Conservation (phyloP, 2,113 vertebrate genomes). For the Mugil cephalus region DNA sequence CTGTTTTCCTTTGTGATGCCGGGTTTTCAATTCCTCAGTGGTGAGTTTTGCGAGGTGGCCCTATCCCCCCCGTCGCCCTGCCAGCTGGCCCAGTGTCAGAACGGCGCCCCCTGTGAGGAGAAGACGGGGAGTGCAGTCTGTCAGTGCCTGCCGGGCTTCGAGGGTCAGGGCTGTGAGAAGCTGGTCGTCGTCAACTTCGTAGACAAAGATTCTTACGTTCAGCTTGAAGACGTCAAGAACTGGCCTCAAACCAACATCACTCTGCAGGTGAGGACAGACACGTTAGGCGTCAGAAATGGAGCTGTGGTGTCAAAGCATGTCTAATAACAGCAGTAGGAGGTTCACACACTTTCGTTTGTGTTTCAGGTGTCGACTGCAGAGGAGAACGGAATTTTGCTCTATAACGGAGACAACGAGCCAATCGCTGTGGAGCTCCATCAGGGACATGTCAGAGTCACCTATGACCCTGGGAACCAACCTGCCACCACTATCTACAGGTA, state of each 20-base stretch:
- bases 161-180: conserved; percentile 93
- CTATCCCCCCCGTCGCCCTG: conserved; percentile 81
- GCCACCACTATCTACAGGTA: conserved; percentile 96
- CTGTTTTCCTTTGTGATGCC: background rate
- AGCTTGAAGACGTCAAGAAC: conserved; percentile 94
- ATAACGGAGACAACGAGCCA: conserved; percentile 94
- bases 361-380: conserved; percentile 94
- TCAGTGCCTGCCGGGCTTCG: conserved; percentile 92
- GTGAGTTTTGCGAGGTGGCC: conserved; percentile 90
- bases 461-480: conserved; percentile 93
- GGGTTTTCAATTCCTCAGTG: conserved; percentile 76
- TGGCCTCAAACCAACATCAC: conserved; percentile 97
- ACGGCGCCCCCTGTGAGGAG: conserved; percentile 89
- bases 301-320: no score
- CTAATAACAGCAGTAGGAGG: background rate
- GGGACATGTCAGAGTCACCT: conserved; percentile 95
- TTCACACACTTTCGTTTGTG: conserved; percentile 9
- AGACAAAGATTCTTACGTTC: conserved; percentile 93
- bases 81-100: conserved; percentile 89
- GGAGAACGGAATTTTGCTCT: conserved; percentile 95
- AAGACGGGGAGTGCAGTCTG: conserved; percentile 83
- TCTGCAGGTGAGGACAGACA: conserved; percentile 86
- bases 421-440: conserved; percentile 96
- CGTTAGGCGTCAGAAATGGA: no score
- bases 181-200: conserved; percentile 96